These are phyloP conservation scores for Rousettus leschenaultii DNA, from an alignment of 2,113 vertebrate species.

Conservation along the genomic window DNA sequence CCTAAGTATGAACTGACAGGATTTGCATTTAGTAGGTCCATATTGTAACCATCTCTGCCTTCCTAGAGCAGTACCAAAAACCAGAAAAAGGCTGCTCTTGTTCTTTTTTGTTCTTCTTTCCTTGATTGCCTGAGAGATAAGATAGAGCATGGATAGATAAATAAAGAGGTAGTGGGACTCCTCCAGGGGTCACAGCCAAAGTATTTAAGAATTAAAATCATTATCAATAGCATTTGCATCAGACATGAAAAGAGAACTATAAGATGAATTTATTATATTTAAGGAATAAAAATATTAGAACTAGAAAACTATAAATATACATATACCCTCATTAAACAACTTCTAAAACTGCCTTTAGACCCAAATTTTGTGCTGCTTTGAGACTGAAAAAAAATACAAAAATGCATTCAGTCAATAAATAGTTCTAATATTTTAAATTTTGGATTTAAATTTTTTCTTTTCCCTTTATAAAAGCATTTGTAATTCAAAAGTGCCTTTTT, in stretches of 20 bases:
- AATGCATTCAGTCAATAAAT: conserved; percentile 40
- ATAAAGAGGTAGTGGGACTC: not conserved
- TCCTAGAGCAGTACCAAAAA: not conserved
- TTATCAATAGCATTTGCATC: conserved; percentile 22
- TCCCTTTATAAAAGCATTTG: conserved; percentile 43
- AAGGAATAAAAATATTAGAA: conserved; percentile 52
- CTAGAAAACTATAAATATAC: not conserved
- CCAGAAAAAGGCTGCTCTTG: not conserved
- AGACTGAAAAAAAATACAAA: conserved; percentile 44
- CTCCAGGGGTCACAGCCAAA: not conserved
- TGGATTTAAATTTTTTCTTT: conserved; percentile 50
- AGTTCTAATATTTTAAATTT: conserved; percentile 47
- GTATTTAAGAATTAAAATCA: conserved; percentile 29
- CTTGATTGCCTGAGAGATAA: conserved; percentile 8
- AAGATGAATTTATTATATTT: conserved; percentile 61
- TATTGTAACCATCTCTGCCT: not conserved
- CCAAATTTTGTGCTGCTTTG: conserved; percentile 62
- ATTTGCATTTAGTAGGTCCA: not conserved
- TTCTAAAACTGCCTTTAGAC: conserved; percentile 64
- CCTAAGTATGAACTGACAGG: not conserved
- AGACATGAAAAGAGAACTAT: conserved; percentile 42
- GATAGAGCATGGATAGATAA: not conserved
- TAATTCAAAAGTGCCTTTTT: conserved; percentile 75
- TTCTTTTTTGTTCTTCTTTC: not conserved
- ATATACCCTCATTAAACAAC: conserved; percentile 29